Conservation (phyloP, 1,140 invertebrate genomes). For the Tyrophagus putrescentiae region DNA sequence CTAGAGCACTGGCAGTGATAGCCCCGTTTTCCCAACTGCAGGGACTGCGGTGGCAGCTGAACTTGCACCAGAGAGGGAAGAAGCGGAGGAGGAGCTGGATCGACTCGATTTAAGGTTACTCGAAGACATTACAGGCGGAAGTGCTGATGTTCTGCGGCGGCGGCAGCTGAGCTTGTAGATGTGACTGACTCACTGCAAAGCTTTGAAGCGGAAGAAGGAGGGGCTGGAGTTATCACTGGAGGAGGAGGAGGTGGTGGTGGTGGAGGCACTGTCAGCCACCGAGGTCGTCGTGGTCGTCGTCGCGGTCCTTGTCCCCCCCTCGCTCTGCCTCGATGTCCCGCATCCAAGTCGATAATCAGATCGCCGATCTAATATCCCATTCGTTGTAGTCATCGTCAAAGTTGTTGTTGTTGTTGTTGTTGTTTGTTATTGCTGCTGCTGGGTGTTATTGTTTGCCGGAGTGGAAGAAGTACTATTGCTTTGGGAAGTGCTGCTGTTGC, state of each 20-base stretch:
- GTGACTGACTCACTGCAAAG: too few species aligned
- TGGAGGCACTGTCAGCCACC: not conserved
- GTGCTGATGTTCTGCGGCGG: not conserved
- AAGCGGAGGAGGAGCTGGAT: not conserved
- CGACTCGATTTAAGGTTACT: slow-evolving; percentile 12
- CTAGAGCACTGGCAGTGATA: not conserved
- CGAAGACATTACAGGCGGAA: slow-evolving; percentile 7
- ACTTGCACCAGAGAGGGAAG: too few species aligned
- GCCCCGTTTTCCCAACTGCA: not conserved
- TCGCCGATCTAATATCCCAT: slow-evolving; percentile 88
- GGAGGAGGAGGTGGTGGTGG: slow-evolving; percentile 1
- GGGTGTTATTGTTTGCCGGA: slow-evolving; percentile 7
- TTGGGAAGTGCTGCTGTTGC: not conserved
- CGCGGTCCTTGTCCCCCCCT: not conserved
- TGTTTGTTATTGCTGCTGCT: not conserved
- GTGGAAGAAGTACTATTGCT: too few species aligned
- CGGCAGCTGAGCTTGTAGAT: too few species aligned
- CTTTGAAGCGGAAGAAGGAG: too few species aligned
- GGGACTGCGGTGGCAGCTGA: too few species aligned
- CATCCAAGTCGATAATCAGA: slow-evolving; percentile 85
- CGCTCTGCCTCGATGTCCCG: slow-evolving; percentile 63
- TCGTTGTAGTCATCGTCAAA: slow-evolving; percentile 90
- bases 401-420: slow-evolving; percentile 39
- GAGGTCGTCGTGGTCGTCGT: not conserved
- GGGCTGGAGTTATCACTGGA: too few species aligned